Conservation (phyloP, 2,113 vertebrate species). For the Porphyrio hochstetteri region DNA sequence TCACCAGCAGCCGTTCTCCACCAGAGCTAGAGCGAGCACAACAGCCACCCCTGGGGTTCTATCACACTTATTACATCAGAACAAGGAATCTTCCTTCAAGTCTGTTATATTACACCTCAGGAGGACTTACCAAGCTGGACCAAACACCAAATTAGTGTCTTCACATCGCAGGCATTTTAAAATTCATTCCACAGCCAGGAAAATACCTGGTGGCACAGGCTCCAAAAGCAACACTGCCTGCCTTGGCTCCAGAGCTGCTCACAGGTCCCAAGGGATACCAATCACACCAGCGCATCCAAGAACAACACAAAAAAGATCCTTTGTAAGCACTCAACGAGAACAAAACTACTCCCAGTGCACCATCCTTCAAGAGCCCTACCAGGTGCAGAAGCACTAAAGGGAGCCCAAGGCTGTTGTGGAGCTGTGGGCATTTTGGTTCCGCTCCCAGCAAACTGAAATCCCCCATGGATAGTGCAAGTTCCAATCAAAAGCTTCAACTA, state of each 20-base stretch:
- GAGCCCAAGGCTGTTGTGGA: background rate
- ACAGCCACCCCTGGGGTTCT: background rate
- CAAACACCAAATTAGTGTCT: background rate
- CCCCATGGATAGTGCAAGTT: background rate
- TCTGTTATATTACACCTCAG: too few relatives aligned
- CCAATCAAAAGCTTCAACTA: background rate
- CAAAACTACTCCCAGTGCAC: background rate
- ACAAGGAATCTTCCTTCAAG: background rate
- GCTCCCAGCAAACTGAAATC: background rate
- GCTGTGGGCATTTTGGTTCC: fast-evolving
- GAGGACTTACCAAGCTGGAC: background rate
- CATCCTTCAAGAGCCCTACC: background rate
- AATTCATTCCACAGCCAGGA: background rate
- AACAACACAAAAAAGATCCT: background rate
- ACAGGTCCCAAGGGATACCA: background rate
- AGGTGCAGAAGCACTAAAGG: background rate
- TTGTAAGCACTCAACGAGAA: background rate
- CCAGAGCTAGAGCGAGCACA: background rate
- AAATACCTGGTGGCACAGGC: background rate
- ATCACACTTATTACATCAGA: background rate
- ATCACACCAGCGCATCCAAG: background rate
- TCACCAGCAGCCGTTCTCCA: background rate
- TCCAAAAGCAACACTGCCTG: background rate
- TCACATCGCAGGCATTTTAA: too few relatives aligned
- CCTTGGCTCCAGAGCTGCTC: background rate